phyloP scores from a whole-genome alignment of 2,888 invertebrate species.

The Julus scanicus region DNA sequence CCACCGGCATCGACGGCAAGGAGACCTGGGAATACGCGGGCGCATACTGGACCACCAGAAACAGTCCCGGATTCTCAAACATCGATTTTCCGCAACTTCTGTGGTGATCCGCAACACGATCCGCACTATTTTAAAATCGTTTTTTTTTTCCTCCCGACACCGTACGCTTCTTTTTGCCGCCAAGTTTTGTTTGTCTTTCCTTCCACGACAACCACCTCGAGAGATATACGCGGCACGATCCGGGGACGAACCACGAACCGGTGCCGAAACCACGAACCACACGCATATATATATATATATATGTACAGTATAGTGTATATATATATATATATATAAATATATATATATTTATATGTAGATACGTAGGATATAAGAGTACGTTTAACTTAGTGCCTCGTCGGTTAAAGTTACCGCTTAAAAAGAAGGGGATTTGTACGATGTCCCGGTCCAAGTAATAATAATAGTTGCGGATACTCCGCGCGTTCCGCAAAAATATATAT shows the following conservation, averaged over 20 bases:
- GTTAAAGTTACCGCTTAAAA: background rate
- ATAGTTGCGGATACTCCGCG: too few species aligned
- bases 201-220: background rate
- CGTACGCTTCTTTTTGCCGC: background rate
- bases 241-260: too few species aligned
- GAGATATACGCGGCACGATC: background rate
- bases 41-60: constrained; percentile 79
- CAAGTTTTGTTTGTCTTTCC: background rate
- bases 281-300: background rate
- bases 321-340: background rate
- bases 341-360: constrained; percentile 41
- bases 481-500: too few species aligned
- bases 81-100: constrained; percentile 70
- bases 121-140: background rate
- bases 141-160: too few species aligned
- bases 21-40: constrained; percentile 79
- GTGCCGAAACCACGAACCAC: background rate
- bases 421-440: too few species aligned
- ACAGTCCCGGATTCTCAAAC: constrained; percentile 75
- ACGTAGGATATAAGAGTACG: background rate
- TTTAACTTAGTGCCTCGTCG: constrained; percentile 23
- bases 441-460: too few species aligned
- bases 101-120: constrained; percentile 68
- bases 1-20: constrained; percentile 68
- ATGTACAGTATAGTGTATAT: constrained; percentile 2